Evolutionary conservation across 2,113 vertebrate genomes (phyloP), one percentile per base, ranked within the genome.

Genomic region (Chaetorhynchus papuensis): DNA sequence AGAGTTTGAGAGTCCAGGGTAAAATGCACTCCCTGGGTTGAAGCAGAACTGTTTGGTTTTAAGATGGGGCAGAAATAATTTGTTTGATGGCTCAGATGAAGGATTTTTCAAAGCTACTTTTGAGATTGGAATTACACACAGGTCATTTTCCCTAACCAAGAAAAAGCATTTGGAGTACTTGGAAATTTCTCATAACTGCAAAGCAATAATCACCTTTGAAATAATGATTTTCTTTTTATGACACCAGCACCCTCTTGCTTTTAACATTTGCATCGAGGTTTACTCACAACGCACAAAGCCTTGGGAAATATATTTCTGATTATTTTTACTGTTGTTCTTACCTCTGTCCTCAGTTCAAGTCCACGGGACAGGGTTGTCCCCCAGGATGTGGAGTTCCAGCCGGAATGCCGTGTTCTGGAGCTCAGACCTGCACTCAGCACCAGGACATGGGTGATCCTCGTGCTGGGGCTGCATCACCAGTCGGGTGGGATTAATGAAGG

Each of bases 361-460:
- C 59, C 18, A 0, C 6, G 56, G 31, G 18, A 31, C 19, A 27
- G 1, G 1, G 44, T 3, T 63, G 8, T 10, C n/a, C 63, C 30
- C 15, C 53, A 35, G 35, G 23, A 33, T 4, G 15, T 39, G 27
- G n/a, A 85, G 35, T 33, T 50, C 52, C 2, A 1, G 24, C 57
- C 26, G 45, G 42, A 72, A 81, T 8, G 21, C 3, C 17, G 2
- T 6, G 22, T 39, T 75, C 41, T 33, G 30, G 28, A 68, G 53
- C n/a, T 72, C 44, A 76, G 11, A 24, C 7, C 20, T 20, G 26
- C 70, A 42, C 57, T 47, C 42, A 42, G 10, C 8, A 4, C 7
- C 42, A 33, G 14, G 30, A 7, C 3, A 3, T 31, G 20, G 41
- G 18, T 33, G 27, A 70, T 9, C 22, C 31, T 5, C 2, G 61